Conservation (phyloP, 1,140 invertebrate genomes). For the Mesaphorura yosii region DNA sequence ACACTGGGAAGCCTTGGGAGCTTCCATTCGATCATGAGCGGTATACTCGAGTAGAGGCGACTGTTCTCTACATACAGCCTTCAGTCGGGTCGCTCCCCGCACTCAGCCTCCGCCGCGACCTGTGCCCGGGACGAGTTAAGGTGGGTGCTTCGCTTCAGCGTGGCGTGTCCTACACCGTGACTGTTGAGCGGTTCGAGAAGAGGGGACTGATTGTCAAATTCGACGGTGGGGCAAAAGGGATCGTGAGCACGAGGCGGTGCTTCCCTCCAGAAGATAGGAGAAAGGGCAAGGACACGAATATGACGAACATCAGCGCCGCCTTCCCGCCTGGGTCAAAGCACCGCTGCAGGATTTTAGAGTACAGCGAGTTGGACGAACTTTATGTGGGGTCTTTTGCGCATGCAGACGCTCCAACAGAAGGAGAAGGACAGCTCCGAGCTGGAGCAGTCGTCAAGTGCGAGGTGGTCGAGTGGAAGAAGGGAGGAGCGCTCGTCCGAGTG, state of each 20-base stretch:
- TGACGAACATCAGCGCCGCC: too few relatives aligned
- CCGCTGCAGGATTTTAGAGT: constrained; percentile 46
- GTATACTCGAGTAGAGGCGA: constrained; percentile 41
- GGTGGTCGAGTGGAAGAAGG: constrained; percentile 34
- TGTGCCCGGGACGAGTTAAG: constrained; percentile 35
- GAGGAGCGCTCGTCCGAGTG: constrained; percentile 42
- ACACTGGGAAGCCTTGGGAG: constrained; percentile 37
- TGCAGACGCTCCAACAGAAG: too few relatives aligned
- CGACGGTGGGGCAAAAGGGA: constrained; percentile 41
- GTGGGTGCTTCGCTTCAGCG: constrained; percentile 37
- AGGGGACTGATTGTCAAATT: constrained; percentile 46
- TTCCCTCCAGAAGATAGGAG: too few relatives aligned
- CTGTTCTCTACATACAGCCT: constrained; percentile 53
- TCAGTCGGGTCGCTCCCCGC: constrained; percentile 53
- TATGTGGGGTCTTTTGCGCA: constrained; percentile 49
- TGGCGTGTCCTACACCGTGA: constrained; percentile 43
- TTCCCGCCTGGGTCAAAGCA: constrained; percentile 41
- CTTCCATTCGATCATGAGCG: constrained; percentile 34
- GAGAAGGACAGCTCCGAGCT: constrained; percentile 39
- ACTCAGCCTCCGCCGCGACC: constrained; percentile 39
- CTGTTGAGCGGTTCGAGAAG: constrained; percentile 38
- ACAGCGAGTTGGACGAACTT: constrained; percentile 44
- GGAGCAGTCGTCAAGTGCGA: constrained; percentile 43
- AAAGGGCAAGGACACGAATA: too few relatives aligned
- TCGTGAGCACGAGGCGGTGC: constrained; percentile 43